Percentiles rank a stretch among this genome's conserved stretches.
Conservation (phyloP, 2,888 invertebrate genomes). For the Halictus ligatus region DNA sequence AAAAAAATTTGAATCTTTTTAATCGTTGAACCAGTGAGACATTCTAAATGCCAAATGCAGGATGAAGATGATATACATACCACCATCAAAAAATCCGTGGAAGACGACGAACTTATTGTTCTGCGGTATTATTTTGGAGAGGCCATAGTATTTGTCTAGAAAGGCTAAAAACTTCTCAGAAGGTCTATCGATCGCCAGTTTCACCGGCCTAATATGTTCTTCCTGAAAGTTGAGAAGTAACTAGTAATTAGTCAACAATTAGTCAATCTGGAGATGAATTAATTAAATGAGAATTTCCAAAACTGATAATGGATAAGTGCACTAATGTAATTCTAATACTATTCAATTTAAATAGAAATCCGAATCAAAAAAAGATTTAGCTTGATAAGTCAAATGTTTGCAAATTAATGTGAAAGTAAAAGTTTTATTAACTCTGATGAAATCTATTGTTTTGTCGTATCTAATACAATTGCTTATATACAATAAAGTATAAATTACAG, state of each 20-base stretch:
- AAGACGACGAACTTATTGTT: slow-evolving; percentile 95
- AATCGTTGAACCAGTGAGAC: neutral
- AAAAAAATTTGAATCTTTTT: neutral
- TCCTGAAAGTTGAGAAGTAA: slow-evolving; percentile 85
- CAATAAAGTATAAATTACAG: no score
- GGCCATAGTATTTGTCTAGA: slow-evolving; percentile 92
- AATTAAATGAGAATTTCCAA: neutral
- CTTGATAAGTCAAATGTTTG: no score
- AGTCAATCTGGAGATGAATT: neutral
- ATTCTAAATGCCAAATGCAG: neutral
- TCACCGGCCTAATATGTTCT: slow-evolving; percentile 88
- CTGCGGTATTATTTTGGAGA: slow-evolving; percentile 89
- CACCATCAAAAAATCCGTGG: slow-evolving; percentile 90
- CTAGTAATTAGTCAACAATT: neutral
- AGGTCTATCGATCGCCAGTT: slow-evolving; percentile 96
- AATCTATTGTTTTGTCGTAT: neutral
- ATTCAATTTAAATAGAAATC: neutral
- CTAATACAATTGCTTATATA: neutral
- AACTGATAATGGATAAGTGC: neutral
- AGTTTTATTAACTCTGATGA: neutral
- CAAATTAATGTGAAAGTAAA: neutral
- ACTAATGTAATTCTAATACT: neutral
- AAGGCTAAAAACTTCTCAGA: slow-evolving; percentile 95
- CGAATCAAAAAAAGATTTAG: neutral
- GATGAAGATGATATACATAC: slow-evolving; percentile 66